Evolutionary conservation across 2,113 vertebrate species (phyloP).

Genomic region (Caracal caracal): DNA sequence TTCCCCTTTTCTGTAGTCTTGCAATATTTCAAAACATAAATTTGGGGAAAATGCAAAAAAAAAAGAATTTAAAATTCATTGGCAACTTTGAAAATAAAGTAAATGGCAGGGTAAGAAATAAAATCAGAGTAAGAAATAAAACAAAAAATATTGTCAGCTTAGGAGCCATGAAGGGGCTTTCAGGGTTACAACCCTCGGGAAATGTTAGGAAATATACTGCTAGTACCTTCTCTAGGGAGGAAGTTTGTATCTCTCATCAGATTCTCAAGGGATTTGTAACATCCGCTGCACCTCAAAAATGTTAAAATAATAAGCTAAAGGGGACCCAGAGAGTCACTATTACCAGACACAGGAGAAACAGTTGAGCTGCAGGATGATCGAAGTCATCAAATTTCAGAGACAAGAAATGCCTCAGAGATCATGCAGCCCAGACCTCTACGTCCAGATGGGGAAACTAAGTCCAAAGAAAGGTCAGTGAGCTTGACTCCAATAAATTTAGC

Average conservation of each 20-base stretch:
- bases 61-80: not conserved
- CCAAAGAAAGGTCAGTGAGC: not conserved
- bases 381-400: conserved; percentile 2
- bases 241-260: not conserved
- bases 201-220: not conserved
- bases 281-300: not conserved
- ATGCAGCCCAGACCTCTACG: not conserved
- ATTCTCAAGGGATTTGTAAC: not conserved
- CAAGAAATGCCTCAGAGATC: not conserved
- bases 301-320: not conserved
- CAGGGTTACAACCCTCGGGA: not conserved
- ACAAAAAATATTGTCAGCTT: not conserved
- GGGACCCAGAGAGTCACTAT: not conserved
- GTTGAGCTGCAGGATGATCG: not conserved
- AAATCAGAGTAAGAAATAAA: not conserved
- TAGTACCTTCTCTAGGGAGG: not conserved
- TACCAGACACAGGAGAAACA: not conserved
- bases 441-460: conserved; percentile 1
- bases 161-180: not conserved
- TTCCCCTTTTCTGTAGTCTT: not conserved
- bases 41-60: not conserved
- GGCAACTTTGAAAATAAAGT: conserved; percentile 28
- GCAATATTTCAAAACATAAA: not conserved
- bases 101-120: not conserved
- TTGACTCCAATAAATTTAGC: conserved; percentile 34